Base-by-base conservation (phyloP, 2,888 invertebrate species). In the Parnassius orleans region DNA sequence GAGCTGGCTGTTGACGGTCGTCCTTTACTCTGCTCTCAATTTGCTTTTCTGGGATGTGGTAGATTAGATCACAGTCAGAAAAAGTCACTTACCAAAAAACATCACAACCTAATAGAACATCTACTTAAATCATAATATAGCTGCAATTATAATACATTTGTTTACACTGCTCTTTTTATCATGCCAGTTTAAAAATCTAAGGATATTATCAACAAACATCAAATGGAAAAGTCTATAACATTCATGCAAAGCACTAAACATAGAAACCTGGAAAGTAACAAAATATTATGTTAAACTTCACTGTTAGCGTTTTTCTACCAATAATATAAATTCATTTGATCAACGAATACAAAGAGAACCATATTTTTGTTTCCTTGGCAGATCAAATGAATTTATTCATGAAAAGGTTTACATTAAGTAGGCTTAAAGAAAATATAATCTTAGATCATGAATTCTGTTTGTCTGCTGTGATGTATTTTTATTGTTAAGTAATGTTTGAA, bases 21-120 rank as follows among this genome's bases (percentile, higher is more conserved):
- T 63, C 63, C 63, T 56, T 63, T 63, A 63, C 55, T 63, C 63
- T 63, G 63, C 63, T 51, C 59, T 63, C 63, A 63, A 57, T 63
- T 63, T 63, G 63, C 51, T 63, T 63, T 54, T 63, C 63, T 63
- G 59, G 63, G 58, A 58, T 63, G 19, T 63, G 59, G 63, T 59
- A 63, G 59, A 63, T 63, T 63, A 63, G 63, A 59, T 63, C 55
- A 59, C 52, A 55, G 55, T 63, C 63, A 63, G 59, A 63, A 63
- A 51, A 53, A 51, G 7, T 59, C 51, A 63, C 63, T 63, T 59
- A 63, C 63, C 59, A 56, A 63, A 42, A 47, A 43, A 50, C 33
- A 62, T 44, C 46, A 55, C 41, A 60, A 58, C 33, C 50, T 50
- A 54, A 58, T 24, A 59, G n/a, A 51, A 58, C 15, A 24, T 48